A percentile compares a stretch with the other conserved stretches of the same genome.
These are phyloP conservation scores for Charadrius vociferus DNA, from an alignment of 2,113 vertebrate genomes.

Conservation along the genomic window DNA sequence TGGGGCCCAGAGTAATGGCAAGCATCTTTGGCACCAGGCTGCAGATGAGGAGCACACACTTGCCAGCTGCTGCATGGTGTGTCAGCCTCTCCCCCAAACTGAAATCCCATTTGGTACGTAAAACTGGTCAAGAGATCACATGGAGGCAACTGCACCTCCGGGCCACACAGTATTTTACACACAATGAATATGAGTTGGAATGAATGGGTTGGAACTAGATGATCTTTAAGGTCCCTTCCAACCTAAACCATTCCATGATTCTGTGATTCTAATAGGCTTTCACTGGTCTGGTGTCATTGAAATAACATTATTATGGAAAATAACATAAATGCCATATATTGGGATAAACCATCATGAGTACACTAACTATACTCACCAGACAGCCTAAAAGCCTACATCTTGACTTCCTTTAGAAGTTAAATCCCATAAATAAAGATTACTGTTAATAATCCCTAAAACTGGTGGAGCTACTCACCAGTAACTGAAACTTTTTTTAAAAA, in stretches of 20 bases:
- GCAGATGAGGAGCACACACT: neutral
- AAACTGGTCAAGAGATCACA: neutral
- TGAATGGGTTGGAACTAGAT: too few relatives aligned
- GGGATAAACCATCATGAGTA: neutral
- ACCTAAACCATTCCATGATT: too few relatives aligned
- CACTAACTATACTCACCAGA: neutral
- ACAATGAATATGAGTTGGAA: neutral
- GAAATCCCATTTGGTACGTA: neutral
- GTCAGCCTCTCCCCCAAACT: neutral
- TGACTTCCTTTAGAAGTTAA: neutral
- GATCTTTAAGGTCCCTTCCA: too few relatives aligned
- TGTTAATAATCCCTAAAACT: neutral
- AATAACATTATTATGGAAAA: neutral
- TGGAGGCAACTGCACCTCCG: rapidly evolving
- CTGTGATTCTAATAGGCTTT: neutral
- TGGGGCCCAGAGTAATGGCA: neutral
- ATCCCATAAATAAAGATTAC: neutral
- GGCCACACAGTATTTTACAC: neutral
- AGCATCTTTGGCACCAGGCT: neutral
- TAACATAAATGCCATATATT: neutral
- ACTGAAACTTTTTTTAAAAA: neutral
- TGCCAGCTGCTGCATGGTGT: neutral
- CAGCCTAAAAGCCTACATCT: neutral
- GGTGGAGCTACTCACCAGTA: neutral
- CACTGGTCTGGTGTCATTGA: neutral